Conservation (phyloP, 2,888 invertebrate genomes). For the Spialia ferax region DNA sequence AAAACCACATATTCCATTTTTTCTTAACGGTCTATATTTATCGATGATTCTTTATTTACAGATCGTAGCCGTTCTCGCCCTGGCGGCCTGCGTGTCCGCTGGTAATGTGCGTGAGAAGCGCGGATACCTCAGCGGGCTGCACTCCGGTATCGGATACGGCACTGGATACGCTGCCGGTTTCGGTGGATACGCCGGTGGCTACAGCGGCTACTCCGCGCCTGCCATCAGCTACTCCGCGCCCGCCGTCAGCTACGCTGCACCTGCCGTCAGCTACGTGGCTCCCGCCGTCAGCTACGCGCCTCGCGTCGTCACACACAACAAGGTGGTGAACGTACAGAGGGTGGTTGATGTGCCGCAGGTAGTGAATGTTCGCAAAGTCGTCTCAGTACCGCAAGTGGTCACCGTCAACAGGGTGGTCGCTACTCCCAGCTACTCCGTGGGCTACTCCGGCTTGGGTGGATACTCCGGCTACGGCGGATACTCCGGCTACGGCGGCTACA, state of each 20-base stretch:
- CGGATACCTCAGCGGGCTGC: constrained; percentile 43
- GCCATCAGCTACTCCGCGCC: constrained; percentile 39
- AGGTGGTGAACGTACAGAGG: constrained; percentile 58
- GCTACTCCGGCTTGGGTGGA: constrained; percentile 19
- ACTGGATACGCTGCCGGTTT: constrained; percentile 29
- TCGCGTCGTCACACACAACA: constrained; percentile 57
- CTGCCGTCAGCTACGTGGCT: constrained; percentile 43
- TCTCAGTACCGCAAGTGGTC: constrained; percentile 65
- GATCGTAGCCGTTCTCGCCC: constrained; percentile 41
- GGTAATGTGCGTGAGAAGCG: constrained; percentile 45
- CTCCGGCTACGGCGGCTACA: constrained; percentile 42
- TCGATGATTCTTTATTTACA: constrained; percentile 10
- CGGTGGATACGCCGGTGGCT: constrained; percentile 40
- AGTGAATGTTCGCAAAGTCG: constrained; percentile 59
- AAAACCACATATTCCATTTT: not conserved
- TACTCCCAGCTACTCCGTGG: constrained; percentile 49
- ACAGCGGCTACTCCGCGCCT: constrained; percentile 41
- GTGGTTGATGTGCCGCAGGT: constrained; percentile 59
- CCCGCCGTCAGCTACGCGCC: constrained; percentile 51
- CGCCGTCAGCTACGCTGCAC: constrained; percentile 41
- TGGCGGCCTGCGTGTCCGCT: constrained; percentile 42
- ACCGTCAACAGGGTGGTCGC: constrained; percentile 66
- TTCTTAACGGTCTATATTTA: not conserved
- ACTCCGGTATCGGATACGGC: constrained; percentile 29
- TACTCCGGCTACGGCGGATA: constrained; percentile 43